Evolutionary conservation across 2,888 invertebrate genomes (phyloP), one percentile per base, ranked within the genome.

Genomic region (Plebejus argus): DNA sequence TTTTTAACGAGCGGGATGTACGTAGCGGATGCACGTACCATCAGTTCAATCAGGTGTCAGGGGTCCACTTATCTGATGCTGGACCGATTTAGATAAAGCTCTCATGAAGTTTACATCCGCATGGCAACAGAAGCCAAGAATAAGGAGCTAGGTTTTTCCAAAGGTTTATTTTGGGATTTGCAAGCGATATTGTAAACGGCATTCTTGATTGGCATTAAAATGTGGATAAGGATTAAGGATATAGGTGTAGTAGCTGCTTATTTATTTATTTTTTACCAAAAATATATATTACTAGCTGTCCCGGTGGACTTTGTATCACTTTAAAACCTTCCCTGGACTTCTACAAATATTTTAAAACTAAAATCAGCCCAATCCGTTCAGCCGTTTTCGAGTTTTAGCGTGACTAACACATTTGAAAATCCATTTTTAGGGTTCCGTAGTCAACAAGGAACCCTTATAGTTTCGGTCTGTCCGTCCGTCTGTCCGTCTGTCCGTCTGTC

Each of bases 1-100:
- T 45, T 1, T 70, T 58, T 66, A 80, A 79, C 76, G 79, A 79
- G 79, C 78, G 82, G 80, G 81, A 81, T 79, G 78, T 80, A 82
- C 81, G 28, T 6, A 33, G 80, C 81, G 81, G 80, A 82, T 81
- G 78, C 79, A 20, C 76, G 78, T 61, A n/a, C 70, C 23, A 28
- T 61, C 74, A 35, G 39, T 18, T 20, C 33, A 1, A 39, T 45
- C 23, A 1, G 70, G 70, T 71, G 74, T 28, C 20, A 28, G 53
- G 49, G 15, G 33, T 61, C 71, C 77, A 53, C 45, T 76, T 70
- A 75, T 56, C 74, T 76, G 71, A 58, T 66, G 66, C 66, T 66
- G 66, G 28, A 15, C 66, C 20, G 66, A 66, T 66, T 33, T 33
- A 33, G 66, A 66, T 33, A 28, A 66, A 8, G 23, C 23, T 61